phyloP scores from a whole-genome alignment of 2,888 invertebrate species.

The Gerris lacustris region DNA sequence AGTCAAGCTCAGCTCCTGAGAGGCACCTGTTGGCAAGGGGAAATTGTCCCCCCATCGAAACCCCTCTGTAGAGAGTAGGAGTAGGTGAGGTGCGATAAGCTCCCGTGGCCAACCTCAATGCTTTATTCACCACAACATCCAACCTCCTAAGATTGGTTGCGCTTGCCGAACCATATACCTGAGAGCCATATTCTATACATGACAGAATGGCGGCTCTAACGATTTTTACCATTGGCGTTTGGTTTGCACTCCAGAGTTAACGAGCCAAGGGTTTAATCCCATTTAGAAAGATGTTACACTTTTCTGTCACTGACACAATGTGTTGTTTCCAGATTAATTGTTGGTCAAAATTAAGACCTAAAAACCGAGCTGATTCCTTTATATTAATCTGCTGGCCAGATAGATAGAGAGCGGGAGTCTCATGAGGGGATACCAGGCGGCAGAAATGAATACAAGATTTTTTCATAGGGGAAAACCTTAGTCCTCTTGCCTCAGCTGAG shows the following conservation, averaged over 20 bases:
- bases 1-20: too few species aligned
- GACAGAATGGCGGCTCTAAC: neutral
- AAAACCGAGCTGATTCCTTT: too few species aligned
- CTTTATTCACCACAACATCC: neutral
- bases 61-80: too few species aligned
- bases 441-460: too few species aligned
- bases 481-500: too few species aligned
- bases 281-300: neutral
- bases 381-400: too few species aligned
- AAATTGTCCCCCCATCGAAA: too few species aligned
- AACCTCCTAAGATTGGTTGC: neutral
- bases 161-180: neutral
- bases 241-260: neutral
- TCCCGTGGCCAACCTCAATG: neutral
- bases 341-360: too few species aligned
- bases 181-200: neutral
- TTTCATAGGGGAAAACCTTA: too few species aligned
- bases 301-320: neutral
- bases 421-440: too few species aligned
- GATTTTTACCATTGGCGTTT: neutral
- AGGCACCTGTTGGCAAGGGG: too few species aligned
- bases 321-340: neutral
- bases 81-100: neutral
- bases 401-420: too few species aligned
- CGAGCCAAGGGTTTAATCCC: neutral